Percentiles rank a stretch among this genome's conserved stretches.
These are phyloP conservation scores for Polypedilum vanderplanki DNA, from an alignment of 1,140 invertebrate genomes.

Conservation along the genomic window DNA sequence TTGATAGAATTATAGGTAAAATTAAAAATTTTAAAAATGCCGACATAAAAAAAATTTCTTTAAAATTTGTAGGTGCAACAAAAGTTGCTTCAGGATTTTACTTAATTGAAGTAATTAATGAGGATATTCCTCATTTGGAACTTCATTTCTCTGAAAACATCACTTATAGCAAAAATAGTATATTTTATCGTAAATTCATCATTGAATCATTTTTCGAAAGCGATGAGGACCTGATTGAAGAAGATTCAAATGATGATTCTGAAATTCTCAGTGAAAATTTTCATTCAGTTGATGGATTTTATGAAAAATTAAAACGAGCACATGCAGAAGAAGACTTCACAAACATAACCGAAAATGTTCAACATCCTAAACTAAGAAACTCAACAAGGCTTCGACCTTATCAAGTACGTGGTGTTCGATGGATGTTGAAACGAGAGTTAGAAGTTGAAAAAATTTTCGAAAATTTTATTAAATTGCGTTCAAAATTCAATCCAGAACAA, in stretches of 20 bases:
- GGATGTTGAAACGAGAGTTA: slow-evolving; percentile 59
- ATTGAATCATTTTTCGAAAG: background rate
- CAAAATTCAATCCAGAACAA: slow-evolving; percentile 32
- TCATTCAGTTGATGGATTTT: background rate
- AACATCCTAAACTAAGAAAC: background rate
- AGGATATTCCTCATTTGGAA: background rate
- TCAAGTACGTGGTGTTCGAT: slow-evolving; percentile 57
- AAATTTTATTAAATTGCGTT: slow-evolving; percentile 33
- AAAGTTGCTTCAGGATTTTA: background rate
- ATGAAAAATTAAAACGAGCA: background rate
- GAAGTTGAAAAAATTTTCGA: slow-evolving; percentile 30
- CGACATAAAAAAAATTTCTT: background rate
- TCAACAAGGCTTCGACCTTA: slow-evolving; percentile 52
- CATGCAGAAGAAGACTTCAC: background rate
- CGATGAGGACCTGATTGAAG: background rate
- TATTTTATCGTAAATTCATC: background rate
- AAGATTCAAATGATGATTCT: background rate
- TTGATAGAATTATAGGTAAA: background rate
- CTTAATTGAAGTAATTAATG: background rate
- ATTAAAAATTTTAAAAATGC: background rate
- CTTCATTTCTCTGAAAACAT: background rate
- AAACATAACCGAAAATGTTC: background rate
- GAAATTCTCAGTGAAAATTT: background rate
- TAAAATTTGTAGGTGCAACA: background rate
- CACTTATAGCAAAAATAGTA: background rate